A percentile compares a stretch with the other conserved stretches of the same genome.
These are phyloP conservation scores for Augochlora pura DNA, from an alignment of 1,140 invertebrate species.

Conservation along the genomic window DNA sequence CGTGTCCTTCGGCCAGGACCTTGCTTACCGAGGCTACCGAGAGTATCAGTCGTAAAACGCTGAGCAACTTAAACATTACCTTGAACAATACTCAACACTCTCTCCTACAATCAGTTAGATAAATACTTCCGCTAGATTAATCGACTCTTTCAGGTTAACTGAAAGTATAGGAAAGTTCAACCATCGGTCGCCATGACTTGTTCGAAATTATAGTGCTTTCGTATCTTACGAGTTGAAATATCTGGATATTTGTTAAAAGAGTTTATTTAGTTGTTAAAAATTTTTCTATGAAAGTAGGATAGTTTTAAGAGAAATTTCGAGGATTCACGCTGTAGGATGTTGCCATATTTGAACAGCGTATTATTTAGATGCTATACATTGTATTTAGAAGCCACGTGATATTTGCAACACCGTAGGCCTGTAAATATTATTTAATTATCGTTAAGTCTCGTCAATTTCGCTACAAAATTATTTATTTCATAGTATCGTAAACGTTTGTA, in stretches of 20 bases:
- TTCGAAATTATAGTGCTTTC: too few relatives aligned
- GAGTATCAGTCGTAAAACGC: conserved; percentile 73
- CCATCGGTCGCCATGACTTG: background rate
- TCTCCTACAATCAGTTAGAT: background rate
- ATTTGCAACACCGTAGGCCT: background rate
- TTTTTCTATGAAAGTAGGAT: background rate
- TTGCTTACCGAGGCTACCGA: conserved; percentile 86
- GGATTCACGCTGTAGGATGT: background rate
- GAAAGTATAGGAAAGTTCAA: too few relatives aligned
- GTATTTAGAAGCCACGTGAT: background rate
- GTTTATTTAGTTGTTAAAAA: too few relatives aligned
- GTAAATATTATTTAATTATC: conserved; percentile 30
- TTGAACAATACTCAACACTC: too few relatives aligned
- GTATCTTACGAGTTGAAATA: too few relatives aligned
- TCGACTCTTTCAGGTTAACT: too few relatives aligned
- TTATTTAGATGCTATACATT: background rate
- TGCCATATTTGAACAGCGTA: background rate
- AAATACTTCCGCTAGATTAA: background rate
- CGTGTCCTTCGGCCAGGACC: conserved; percentile 84
- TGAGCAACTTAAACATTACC: background rate
- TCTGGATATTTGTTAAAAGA: too few relatives aligned
- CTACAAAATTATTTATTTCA: conserved; percentile 15
- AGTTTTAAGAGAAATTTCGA: background rate
- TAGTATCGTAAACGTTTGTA: background rate
- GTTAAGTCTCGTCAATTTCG: background rate